Evolutionary conservation across 1,140 invertebrate genomes (phyloP), one percentile per base, ranked within the genome.

Genomic region (Harpegnathos saltator): DNA sequence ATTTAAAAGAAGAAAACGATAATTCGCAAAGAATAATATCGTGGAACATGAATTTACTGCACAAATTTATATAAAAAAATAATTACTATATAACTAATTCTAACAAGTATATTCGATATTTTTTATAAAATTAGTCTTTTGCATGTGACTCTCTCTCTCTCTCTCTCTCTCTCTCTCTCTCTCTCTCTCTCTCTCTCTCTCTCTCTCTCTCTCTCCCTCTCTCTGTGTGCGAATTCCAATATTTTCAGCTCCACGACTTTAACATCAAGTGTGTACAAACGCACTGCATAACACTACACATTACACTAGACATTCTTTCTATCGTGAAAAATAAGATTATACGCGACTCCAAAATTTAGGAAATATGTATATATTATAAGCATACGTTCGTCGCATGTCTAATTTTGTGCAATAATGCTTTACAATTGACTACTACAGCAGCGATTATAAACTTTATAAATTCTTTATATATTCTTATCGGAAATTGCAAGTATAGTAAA

Each of bases 331-430:
- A 71, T 58, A 58, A 81, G 44, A 59, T 54, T 29, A 19, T 54
- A 66, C 44, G n/a, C n/a, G 61, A 66, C 50, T 77, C 54, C 15
- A 19, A 56, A 77, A 48, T 48, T 73, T 59, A 26, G 44, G 12
- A 52, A 65, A 54, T 68, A 33, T 22, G 24, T 61, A 73, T 58
- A 82, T 22, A 7, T 54, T 26, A 63, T 68, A 69, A 59, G 69
- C 24, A 81, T 52, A 61, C 62, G 38, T 68, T 38, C 52, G 44
- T 33, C 26, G 38, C 33, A 86, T 59, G 15, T 75, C 78, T 82
- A 77, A 61, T 80, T 74, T 88, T 88, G 77, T 88, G 83, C 83
- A 77, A 77, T 80, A 87, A 87, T 56, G 75, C 50, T 82, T 88
- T 77, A 58, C 63, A 52, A 82, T 58, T 62, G 65, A 65, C 72